phyloP scores from a whole-genome alignment of 2,797 vertebrate genomes.

The Apodemus agrarius region DNA sequence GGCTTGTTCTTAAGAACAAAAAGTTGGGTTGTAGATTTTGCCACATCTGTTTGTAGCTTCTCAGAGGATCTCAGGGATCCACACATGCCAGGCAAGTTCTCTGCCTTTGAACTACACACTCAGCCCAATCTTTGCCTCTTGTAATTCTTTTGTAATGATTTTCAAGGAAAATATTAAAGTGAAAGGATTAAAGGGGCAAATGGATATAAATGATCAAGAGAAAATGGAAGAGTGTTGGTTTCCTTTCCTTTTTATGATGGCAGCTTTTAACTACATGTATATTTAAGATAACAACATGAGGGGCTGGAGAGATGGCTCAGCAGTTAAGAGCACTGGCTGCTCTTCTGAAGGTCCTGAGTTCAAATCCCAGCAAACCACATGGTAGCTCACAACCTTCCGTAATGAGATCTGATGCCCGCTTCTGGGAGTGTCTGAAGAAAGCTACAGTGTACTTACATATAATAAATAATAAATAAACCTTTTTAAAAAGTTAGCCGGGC shows the following conservation, averaged over 20 bases:
- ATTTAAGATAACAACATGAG: not conserved
- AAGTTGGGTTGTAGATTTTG: not conserved
- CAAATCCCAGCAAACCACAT: no score
- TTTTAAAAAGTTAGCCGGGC: no score
- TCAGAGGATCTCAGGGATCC: not conserved
- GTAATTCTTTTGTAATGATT: not conserved
- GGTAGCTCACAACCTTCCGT: no score
- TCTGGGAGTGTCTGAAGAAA: no score
- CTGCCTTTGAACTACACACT: not conserved
- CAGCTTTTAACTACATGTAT: not conserved
- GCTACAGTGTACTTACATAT: no score
- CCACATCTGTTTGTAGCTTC: not conserved
- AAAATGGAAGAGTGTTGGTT: not conserved
- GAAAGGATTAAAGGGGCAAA: not conserved
- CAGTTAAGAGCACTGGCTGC: no score
- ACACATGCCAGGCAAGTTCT: not conserved
- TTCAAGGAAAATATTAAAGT: slow-evolving; percentile 28
- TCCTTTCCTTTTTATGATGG: not conserved
- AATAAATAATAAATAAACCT: no score
- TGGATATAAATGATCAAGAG: not conserved
- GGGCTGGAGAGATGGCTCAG: no score
- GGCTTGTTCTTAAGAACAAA: not conserved
- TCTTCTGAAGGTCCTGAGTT: no score
- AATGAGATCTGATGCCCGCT: no score
- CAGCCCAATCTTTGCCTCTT: no score